phyloP scores from a whole-genome alignment of 53 echinoderm and acorn worm species.

The Henricia sp. region DNA sequence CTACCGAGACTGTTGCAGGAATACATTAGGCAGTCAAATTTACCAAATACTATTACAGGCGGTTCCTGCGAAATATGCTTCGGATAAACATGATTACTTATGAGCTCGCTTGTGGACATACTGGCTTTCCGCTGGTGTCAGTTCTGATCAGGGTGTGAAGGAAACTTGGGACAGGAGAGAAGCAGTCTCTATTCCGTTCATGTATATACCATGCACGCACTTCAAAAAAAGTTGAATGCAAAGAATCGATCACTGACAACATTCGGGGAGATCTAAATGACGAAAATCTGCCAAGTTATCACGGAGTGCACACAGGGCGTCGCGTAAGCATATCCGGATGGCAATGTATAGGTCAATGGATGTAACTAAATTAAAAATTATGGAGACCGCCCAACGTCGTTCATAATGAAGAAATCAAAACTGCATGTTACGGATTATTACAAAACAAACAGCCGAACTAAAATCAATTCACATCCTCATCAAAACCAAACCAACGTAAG shows the following conservation, averaged over 20 bases:
- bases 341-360: too few relatives aligned
- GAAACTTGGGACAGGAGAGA: slow-evolving; percentile 24
- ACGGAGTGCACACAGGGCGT: too few relatives aligned
- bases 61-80: slow-evolving; percentile 14
- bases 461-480: too few relatives aligned
- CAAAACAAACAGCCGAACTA: too few relatives aligned
- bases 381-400: too few relatives aligned
- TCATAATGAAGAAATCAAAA: too few relatives aligned
- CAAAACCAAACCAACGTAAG: too few relatives aligned
- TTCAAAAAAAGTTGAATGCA: not conserved
- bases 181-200: not conserved
- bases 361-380: too few relatives aligned
- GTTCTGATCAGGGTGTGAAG: slow-evolving; percentile 47
- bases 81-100: slow-evolving; percentile 47
- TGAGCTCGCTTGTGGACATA: slow-evolving; percentile 50
- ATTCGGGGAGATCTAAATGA: slow-evolving; percentile 6
- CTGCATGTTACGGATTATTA: too few relatives aligned
- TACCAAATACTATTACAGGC: slow-evolving; percentile 51
- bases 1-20: not conserved
- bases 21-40: slow-evolving; percentile 11
- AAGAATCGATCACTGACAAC: slow-evolving; percentile 24
- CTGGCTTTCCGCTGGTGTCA: slow-evolving; percentile 36
- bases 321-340: too few relatives aligned
- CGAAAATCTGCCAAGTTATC: slow-evolving; percentile 11
- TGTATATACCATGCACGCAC: not conserved